phyloP scores from a whole-genome alignment of 2,113 vertebrate genomes.

The Phaetusa simplex region DNA sequence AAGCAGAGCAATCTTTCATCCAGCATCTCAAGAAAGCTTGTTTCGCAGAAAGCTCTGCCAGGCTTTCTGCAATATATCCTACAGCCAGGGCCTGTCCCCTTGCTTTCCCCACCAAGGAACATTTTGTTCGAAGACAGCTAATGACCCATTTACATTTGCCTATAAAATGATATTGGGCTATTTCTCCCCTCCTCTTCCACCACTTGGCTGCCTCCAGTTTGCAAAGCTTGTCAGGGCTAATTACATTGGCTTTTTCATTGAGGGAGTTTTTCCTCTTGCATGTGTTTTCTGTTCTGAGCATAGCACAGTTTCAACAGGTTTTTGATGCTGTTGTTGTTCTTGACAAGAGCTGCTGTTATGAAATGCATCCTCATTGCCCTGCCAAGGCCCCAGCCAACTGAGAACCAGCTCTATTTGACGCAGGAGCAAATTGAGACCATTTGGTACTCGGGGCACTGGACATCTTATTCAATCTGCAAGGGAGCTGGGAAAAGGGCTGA shows the following conservation, averaged over 20 bases:
- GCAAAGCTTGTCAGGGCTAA: not conserved
- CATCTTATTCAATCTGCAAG: not conserved
- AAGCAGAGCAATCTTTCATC: not conserved
- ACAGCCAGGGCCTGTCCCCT: not conserved
- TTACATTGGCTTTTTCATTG: not conserved
- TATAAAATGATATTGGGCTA: not conserved
- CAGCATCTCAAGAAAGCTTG: not conserved
- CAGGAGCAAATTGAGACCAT: constrained; percentile 53
- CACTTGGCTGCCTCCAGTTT: not conserved
- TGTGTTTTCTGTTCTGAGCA: constrained; percentile 46
- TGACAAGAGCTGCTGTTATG: constrained; percentile 40
- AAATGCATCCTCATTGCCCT: not conserved
- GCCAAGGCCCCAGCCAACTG: not conserved
- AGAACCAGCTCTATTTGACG: constrained; percentile 5
- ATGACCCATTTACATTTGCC: constrained; percentile 6
- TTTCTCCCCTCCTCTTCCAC: not conserved
- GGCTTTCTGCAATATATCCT: not conserved
- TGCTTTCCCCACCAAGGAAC: constrained; percentile 8
- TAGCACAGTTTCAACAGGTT: constrained; percentile 29
- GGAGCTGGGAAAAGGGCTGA: not conserved
- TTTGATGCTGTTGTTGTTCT: constrained; percentile 10
- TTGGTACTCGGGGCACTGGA: constrained; percentile 19
- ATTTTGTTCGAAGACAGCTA: constrained; percentile 10
- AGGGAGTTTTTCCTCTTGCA: not conserved
- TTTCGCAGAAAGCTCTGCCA: not conserved